Base-by-base conservation (phyloP, 1,140 invertebrate genomes). In the Platorchestia sp. region DNA sequence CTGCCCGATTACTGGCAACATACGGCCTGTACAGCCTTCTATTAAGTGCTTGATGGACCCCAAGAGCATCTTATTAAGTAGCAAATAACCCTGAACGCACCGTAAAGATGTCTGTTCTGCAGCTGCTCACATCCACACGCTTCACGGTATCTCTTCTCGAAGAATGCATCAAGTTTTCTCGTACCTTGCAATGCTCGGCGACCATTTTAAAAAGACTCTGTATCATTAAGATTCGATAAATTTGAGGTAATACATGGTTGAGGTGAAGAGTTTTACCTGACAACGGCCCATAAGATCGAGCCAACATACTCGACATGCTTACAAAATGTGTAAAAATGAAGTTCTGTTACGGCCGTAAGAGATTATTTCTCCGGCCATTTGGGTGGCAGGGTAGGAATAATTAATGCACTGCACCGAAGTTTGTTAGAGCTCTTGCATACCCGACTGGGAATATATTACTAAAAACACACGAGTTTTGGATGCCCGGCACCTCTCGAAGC, bases 61-160 rank as follows among this genome's bases (percentile, higher is more conserved):
- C 44, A 93, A 93, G 45, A 93, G 91, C 45, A 45, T 93, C 91
- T 45, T 93, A 93, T 93, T 93, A 93, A 93, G 91, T 40, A 93
- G 43, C 36, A 93, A 93, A 93, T 93, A 93, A n/a, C 91, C 45
- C 43, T 44, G 45, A 47, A 47, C 91, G 41, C 44, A 3, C 91
- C 45, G 91, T 93, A 93, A 93, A 93, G 87, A 89, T 89, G 87
- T 44, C 87, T 89, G 87, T 27, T 89, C 87, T 89, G 87, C 87
- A 89, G 87, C 87, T 89, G 87, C n/a, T 42, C 43, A 42, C 87
- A 89, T 89, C 87, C 87, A 89, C n/a, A 42, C 87, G n/a, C 87
- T 41, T 41, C 43, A 41, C 87, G 43, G 87, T 44, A 44, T 41
- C 87, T 44, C 41, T 89, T 89, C 87, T 75, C 59, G 10, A 36